Evolutionary conservation across 2,113 vertebrate species (phyloP).

Genomic region (Saguinus imperator): DNA sequence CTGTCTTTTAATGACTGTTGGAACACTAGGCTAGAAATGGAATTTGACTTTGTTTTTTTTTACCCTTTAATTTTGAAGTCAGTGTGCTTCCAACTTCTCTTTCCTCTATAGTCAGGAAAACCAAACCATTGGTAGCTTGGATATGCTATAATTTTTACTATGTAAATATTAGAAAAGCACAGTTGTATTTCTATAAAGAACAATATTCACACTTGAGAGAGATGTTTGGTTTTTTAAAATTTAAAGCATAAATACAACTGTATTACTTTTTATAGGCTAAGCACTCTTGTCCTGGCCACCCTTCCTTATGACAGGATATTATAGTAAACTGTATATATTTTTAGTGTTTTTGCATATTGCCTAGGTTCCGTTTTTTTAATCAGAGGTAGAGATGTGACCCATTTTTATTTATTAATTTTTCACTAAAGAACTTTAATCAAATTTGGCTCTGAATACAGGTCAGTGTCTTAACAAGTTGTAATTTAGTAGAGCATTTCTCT

Average conservation of each 20-base stretch:
- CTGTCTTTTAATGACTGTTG: slow-evolving; percentile 63
- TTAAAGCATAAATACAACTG: slow-evolving; percentile 33
- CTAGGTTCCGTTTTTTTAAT: neutral
- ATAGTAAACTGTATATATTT: neutral
- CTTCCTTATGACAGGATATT: neutral
- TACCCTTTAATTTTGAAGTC: slow-evolving; percentile 60
- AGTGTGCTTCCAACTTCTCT: slow-evolving; percentile 28
- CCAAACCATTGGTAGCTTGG: slow-evolving; percentile 26
- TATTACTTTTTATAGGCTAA: slow-evolving; percentile 4
- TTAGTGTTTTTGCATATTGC: slow-evolving; percentile 9
- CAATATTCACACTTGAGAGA: slow-evolving; percentile 7
- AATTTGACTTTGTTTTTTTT: slow-evolving; percentile 63
- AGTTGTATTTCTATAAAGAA: slow-evolving; percentile 35
- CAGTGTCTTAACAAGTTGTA: slow-evolving; percentile 18
- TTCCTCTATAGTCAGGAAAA: slow-evolving; percentile 13
- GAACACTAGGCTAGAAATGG: slow-evolving; percentile 22
- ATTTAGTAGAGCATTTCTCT: slow-evolving; percentile 38
- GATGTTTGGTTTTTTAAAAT: neutral
- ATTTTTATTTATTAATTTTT: slow-evolving; percentile 30
- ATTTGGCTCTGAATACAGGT: slow-evolving; percentile 15
- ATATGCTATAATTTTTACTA: slow-evolving; percentile 29
- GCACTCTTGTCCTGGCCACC: neutral
- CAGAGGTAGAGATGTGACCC: neutral
- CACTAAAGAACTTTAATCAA: slow-evolving; percentile 32
- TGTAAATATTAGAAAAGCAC: slow-evolving; percentile 53